Conservation (phyloP, 2,888 invertebrate genomes). For the Phymatocera aterrima region DNA sequence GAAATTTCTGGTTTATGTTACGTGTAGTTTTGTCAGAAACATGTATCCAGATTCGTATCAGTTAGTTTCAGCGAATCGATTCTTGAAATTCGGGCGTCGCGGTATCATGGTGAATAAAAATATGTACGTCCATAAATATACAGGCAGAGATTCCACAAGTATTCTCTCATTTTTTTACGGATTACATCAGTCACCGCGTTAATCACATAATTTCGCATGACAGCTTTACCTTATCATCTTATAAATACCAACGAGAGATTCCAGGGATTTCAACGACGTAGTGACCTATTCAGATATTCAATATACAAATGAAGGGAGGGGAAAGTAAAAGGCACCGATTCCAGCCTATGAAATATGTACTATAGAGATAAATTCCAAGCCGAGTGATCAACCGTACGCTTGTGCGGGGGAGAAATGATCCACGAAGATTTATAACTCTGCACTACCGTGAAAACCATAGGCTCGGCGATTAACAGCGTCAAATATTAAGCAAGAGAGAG, state of each 20-base stretch:
- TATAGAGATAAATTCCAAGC: conserved; percentile 1
- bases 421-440: conserved; percentile 16
- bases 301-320: background rate
- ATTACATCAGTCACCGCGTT: conserved; percentile 24
- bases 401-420: background rate
- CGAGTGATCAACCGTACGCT: conserved; percentile 2
- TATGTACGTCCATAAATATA: no score
- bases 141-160: no score
- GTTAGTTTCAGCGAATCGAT: no score
- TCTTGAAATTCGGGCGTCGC: no score
- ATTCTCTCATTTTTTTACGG: background rate
- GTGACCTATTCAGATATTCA: no score
- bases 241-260: conserved; percentile 17
- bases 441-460: background rate
- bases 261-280: background rate
- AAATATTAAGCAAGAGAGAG: background rate
- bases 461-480: conserved; percentile 21
- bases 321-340: conserved; percentile 17
- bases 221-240: conserved; percentile 33
- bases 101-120: no score
- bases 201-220: conserved; percentile 30
- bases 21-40: no score
- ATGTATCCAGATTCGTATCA: no score
- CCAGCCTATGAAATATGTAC: background rate
- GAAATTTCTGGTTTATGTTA: no score